Conservation (phyloP, 2,113 vertebrate genomes). For the Alaudala cheleensis region DNA sequence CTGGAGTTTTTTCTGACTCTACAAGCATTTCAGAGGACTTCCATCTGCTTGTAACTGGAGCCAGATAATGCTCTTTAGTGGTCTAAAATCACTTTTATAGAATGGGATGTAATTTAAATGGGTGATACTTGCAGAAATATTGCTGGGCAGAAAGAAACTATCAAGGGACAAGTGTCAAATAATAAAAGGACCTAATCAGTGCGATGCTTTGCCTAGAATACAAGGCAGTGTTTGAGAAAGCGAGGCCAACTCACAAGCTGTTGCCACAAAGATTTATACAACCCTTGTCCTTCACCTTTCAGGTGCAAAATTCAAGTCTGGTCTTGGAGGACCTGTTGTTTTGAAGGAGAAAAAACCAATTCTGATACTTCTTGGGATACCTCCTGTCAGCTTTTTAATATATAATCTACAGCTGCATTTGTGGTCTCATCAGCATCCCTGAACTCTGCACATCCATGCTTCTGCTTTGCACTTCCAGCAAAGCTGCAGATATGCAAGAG, state of each 20-base stretch:
- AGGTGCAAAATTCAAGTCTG: neutral
- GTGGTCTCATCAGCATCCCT: neutral
- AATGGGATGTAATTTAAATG: neutral
- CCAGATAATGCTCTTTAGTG: neutral
- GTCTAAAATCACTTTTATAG: neutral
- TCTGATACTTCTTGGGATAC: neutral
- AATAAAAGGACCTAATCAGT: neutral
- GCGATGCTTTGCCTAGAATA: neutral
- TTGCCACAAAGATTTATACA: neutral
- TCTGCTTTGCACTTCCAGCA: neutral
- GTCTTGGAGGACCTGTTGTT: neutral
- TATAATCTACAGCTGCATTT: neutral
- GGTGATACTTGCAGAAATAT: neutral
- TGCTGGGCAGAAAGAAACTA: neutral
- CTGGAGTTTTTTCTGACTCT: neutral
- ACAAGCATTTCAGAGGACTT: neutral
- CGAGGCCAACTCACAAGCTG: neutral
- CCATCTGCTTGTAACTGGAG: neutral
- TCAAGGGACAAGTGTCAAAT: neutral
- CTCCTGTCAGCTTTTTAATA: neutral
- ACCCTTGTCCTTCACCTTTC: neutral
- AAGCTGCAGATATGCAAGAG: neutral
- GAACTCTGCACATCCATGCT: neutral
- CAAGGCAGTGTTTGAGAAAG: neutral
- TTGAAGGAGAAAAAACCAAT: neutral